These are phyloP conservation scores for Daktulosphaira vitifoliae DNA, from an alignment of 1,140 invertebrate species.

Conservation along the genomic window DNA sequence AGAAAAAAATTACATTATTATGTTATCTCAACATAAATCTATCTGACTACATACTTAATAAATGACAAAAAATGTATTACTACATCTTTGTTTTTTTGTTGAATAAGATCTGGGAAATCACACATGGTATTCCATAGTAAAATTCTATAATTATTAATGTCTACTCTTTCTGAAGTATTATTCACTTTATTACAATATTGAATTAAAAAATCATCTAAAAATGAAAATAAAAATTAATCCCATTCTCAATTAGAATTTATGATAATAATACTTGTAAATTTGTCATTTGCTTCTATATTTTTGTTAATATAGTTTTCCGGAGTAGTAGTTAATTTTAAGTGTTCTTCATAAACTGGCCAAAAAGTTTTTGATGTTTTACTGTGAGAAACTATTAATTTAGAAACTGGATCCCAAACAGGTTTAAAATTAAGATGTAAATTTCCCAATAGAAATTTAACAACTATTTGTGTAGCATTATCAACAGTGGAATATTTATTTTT, in stretches of 20 bases:
- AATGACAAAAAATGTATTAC: conserved; percentile 70
- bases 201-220: conserved; percentile 10
- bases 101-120: conserved; percentile 60
- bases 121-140: conserved; percentile 71
- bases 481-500: neutral
- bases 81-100: conserved; percentile 67
- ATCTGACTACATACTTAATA: too few species aligned
- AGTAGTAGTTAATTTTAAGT: conserved; percentile 49
- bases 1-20: too few species aligned
- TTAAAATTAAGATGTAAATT: conserved; percentile 79
- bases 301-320: conserved; percentile 28
- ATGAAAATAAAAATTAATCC: too few species aligned
- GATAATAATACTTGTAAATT: conserved; percentile 10
- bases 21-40: too few species aligned
- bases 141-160: conserved; percentile 65
- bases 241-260: too few species aligned
- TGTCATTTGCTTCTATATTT: conserved; percentile 1
- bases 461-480: conserved; percentile 39
- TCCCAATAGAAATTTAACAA: conserved; percentile 69
- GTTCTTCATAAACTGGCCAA: conserved; percentile 63
- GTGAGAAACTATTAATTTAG: conserved; percentile 56
- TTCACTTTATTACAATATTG: conserved; percentile 12
- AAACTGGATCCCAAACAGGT: conserved; percentile 75
- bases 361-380: conserved; percentile 52
- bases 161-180: conserved; percentile 50